Conservation (phyloP, 1,140 invertebrate genomes). For the Caerostris extrusa region DNA sequence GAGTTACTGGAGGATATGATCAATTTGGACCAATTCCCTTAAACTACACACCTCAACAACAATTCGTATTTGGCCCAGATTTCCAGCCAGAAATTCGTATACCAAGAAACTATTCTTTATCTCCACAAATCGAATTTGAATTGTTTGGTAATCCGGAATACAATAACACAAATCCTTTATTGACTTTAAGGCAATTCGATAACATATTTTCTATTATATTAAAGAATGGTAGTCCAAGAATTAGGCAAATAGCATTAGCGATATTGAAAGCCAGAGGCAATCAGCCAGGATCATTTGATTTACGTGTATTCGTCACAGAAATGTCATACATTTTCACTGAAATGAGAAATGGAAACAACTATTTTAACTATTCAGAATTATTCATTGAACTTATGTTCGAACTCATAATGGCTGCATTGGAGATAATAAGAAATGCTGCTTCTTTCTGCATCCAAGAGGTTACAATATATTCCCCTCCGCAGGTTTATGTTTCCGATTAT, state of each 20-base stretch:
- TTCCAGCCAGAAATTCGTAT: background rate
- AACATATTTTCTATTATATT: background rate
- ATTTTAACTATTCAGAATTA: background rate
- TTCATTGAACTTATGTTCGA: conserved; percentile 29
- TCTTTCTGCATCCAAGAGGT: background rate
- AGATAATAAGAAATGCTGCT: conserved; percentile 2
- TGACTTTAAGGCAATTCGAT: conserved; percentile 4
- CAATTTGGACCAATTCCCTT: background rate
- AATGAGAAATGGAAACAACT: conserved; percentile 5
- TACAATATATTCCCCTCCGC: background rate
- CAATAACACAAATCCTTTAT: background rate
- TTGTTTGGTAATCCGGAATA: background rate
- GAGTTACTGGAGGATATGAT: background rate
- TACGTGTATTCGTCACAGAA: background rate
- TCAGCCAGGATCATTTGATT: background rate
- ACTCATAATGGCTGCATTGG: background rate
- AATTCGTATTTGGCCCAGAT: background rate
- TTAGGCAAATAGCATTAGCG: background rate
- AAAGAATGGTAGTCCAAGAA: background rate
- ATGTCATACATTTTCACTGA: background rate
- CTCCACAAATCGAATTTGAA: background rate
- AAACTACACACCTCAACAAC: background rate
- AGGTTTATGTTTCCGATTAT: background rate
- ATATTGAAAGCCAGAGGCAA: background rate
- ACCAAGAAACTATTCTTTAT: background rate